Evolutionary conservation across 2,113 vertebrate genomes (phyloP), one percentile per base, ranked within the genome.

Genomic region (Nerophis lumbriciformis): DNA sequence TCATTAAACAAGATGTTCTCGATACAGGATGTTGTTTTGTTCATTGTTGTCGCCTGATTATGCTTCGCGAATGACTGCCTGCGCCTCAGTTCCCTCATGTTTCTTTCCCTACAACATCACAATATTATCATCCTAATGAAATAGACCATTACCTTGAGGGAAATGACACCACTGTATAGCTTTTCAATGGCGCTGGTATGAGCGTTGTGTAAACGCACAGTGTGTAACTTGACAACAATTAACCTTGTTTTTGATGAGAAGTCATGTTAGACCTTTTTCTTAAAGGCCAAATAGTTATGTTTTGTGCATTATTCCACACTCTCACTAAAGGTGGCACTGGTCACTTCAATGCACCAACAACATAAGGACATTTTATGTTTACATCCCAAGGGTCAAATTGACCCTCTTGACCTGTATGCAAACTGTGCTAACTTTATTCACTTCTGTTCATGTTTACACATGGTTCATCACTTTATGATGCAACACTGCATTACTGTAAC

Each of bases 41-140:
- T 55, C 53, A 38, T 38, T 55, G 37, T 39, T 10, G 53, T 54
- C 37, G 35, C 36, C 36, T 55, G 53, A 37, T 56, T 56, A 56
- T 56, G 53, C n/a, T 56, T 56, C 53, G 42, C 37, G 8, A 56
- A 56, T 56, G 53, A 56, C 8, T 56, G 53, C 15, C 15, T 56
- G 53, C 53, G 36, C 37, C 53, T 56, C 53, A 39, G 53, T n/a
- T 56, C 53, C 14, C 53, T n/a, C 37, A 42, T 38, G 15, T 15
- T 56, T 56, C 37, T 39, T 16, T 11, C 8, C 15, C 37, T 15
- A 11, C 53, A 16, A 16, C 53, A 39, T 16, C 53, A 39, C 39
- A 15, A 15, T 56, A 56, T 56, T 56, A 56, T 56, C 15, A 39
- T 56, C 53, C 37, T 56, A 39, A 56, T 56, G 53, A 56, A 10